A percentile compares a stretch with the other conserved stretches of the same genome.
These are phyloP conservation scores for Opisthograptis luteolata DNA, from an alignment of 2,888 invertebrate genomes.

Conservation along the genomic window DNA sequence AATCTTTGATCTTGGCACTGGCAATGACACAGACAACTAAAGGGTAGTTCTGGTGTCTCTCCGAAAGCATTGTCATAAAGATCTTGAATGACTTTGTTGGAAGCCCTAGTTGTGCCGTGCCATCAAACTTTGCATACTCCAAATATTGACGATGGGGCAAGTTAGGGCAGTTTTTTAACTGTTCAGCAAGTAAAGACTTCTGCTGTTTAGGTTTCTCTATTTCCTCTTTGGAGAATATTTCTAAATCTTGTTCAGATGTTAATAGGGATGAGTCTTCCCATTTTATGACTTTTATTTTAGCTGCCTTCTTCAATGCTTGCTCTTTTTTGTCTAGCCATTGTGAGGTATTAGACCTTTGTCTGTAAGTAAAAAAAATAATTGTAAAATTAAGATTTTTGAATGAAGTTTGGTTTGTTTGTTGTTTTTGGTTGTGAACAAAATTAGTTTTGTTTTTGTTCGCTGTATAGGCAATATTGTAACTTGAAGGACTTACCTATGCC, in stretches of 20 bases:
- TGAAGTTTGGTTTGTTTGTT: too few species aligned
- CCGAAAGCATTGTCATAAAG: constrained; percentile 94
- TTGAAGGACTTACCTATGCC: constrained; percentile 66
- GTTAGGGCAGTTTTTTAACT: constrained; percentile 90
- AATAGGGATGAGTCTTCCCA: constrained; percentile 85
- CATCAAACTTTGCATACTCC: constrained; percentile 96
- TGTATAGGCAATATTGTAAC: not conserved
- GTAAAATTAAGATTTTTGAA: too few species aligned
- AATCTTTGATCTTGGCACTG: constrained; percentile 93
- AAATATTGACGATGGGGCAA: constrained; percentile 94
- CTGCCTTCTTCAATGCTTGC: constrained; percentile 91
- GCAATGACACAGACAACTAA: constrained; percentile 91
- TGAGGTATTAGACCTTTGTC: constrained; percentile 93
- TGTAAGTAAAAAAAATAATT: constrained; percentile 32
- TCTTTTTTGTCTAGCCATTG: constrained; percentile 95
- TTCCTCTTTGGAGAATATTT: constrained; percentile 82
- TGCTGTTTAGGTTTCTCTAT: constrained; percentile 58
- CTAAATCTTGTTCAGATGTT: constrained; percentile 83
- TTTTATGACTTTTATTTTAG: constrained; percentile 90
- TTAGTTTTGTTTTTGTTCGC: too few species aligned
- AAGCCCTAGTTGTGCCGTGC: constrained; percentile 91
- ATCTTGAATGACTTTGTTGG: constrained; percentile 94
- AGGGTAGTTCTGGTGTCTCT: constrained; percentile 92
- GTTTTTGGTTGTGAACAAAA: too few species aligned
- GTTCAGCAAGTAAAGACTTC: constrained; percentile 89